These are phyloP conservation scores for Seriola rivoliana DNA, from an alignment of 2,113 vertebrate species.

Conservation along the genomic window DNA sequence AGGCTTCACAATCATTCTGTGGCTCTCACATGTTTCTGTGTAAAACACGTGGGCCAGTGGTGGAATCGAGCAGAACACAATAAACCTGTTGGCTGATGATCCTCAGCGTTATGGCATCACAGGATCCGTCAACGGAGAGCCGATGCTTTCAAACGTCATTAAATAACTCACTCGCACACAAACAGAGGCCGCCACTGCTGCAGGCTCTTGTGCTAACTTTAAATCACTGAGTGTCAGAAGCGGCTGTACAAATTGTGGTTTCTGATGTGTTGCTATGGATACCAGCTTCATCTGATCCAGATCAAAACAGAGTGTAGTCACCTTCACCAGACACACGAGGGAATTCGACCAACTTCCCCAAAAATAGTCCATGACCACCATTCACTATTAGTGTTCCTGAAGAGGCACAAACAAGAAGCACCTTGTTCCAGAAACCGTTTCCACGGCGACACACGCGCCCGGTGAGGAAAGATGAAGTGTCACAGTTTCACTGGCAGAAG, in stretches of 20 bases:
- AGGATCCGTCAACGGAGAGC: conserved; percentile 9
- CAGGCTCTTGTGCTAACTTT: conserved; percentile 36
- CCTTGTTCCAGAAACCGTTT: not conserved
- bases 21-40: conserved; percentile 33
- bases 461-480: conserved; percentile 23
- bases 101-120: conserved; percentile 21
- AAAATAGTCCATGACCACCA: not conserved
- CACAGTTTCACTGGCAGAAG: conserved; percentile 48
- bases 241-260: conserved; percentile 14
- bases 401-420: conserved; percentile 32
- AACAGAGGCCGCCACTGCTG: conserved; percentile 16
- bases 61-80: conserved; percentile 26
- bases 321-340: not conserved
- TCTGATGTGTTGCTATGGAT: conserved; percentile 26
- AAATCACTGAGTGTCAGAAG: conserved; percentile 20
- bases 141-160: conserved; percentile 40
- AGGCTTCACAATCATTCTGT: conserved; percentile 44
- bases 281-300: conserved; percentile 13
- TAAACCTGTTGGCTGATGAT: conserved; percentile 44
- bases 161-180: conserved; percentile 32
- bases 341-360: conserved; percentile 1
- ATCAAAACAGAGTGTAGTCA: conserved; percentile 26
- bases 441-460: not conserved
- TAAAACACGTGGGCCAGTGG: conserved; percentile 37
- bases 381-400: conserved; percentile 6